Percentiles rank a stretch among this genome's conserved stretches.
These are phyloP conservation scores for Zhuqinia jingwanae DNA, from an alignment of 2,888 invertebrate species.

Conservation along the genomic window DNA sequence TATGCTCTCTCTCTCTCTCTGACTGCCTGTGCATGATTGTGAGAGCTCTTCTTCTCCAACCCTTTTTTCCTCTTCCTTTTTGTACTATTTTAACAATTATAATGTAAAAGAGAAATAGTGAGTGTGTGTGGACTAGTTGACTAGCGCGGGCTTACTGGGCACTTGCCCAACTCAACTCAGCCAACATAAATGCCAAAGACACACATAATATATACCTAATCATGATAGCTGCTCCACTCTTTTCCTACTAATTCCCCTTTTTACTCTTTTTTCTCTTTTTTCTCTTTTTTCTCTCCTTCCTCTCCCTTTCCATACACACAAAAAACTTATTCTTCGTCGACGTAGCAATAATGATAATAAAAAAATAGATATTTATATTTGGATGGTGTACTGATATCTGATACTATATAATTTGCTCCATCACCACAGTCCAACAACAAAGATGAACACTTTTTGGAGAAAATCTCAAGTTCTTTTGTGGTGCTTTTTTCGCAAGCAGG, in stretches of 20 bases:
- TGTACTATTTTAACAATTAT: conserved; percentile 52
- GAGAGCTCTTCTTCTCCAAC: conserved; percentile 3
- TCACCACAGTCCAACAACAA: too few relatives aligned
- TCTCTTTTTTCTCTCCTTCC: conserved; percentile 3
- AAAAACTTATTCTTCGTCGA: too few relatives aligned
- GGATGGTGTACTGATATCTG: too few relatives aligned
- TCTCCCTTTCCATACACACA: background rate
- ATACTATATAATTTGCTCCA: too few relatives aligned
- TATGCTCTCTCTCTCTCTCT: background rate
- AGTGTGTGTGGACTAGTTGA: conserved; percentile 63
- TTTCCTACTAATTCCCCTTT: conserved; percentile 7
- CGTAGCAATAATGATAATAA: background rate
- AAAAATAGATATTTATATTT: too few relatives aligned
- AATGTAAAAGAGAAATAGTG: conserved; percentile 56
- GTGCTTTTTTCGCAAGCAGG: background rate
- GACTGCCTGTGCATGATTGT: conserved; percentile 33
- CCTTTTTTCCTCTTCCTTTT: background rate
- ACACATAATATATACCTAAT: too few relatives aligned
- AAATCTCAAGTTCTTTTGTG: conserved; percentile 2
- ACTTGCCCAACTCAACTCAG: conserved; percentile 68
- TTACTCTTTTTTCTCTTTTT: conserved; percentile 13
- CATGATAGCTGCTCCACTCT: conserved; percentile 32
- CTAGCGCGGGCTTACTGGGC: conserved; percentile 69
- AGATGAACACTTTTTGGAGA: conserved; percentile 19
- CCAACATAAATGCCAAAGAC: conserved; percentile 44